phyloP scores from a whole-genome alignment of 2,888 invertebrate genomes.

The Amphipoea oculea region DNA sequence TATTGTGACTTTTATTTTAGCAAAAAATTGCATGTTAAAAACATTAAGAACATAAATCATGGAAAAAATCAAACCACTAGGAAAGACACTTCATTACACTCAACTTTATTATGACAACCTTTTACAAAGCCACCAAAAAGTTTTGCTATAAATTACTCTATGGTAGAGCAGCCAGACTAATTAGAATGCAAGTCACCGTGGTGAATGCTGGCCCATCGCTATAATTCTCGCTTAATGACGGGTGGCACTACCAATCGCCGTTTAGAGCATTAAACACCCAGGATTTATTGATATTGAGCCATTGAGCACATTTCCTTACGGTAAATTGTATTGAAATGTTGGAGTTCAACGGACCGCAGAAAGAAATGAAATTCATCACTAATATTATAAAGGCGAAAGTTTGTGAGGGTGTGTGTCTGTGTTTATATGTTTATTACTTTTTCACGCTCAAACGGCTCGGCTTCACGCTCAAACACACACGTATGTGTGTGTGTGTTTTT shows the following conservation, averaged over 20 bases:
- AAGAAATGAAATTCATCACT: neutral
- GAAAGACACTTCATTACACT: neutral
- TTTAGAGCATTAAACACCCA: constrained; percentile 59
- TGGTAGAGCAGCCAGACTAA: constrained; percentile 39
- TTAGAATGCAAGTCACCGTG: constrained; percentile 62
- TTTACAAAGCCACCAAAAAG: constrained; percentile 48
- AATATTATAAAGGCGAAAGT: too few species aligned
- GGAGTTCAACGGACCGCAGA: constrained; percentile 9
- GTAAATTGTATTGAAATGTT: constrained; percentile 41
- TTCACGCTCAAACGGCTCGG: too few species aligned
- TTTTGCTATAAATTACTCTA: constrained; percentile 48
- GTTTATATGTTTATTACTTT: too few species aligned
- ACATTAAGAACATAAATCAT: neutral
- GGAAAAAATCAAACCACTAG: neutral
- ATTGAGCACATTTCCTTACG: constrained; percentile 48
- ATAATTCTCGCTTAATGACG: constrained; percentile 62
- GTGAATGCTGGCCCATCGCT: constrained; percentile 56
- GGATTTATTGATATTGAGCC: constrained; percentile 53
- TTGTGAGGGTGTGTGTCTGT: too few species aligned
- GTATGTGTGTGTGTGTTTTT: neutral
- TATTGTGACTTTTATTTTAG: too few species aligned
- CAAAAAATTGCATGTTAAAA: neutral
- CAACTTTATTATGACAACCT: constrained; percentile 22
- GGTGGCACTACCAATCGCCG: constrained; percentile 62
- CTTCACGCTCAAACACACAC: too few species aligned